Evolutionary conservation across 2,797 vertebrate genomes (phyloP).

Genomic region (Anguilla marmorata): DNA sequence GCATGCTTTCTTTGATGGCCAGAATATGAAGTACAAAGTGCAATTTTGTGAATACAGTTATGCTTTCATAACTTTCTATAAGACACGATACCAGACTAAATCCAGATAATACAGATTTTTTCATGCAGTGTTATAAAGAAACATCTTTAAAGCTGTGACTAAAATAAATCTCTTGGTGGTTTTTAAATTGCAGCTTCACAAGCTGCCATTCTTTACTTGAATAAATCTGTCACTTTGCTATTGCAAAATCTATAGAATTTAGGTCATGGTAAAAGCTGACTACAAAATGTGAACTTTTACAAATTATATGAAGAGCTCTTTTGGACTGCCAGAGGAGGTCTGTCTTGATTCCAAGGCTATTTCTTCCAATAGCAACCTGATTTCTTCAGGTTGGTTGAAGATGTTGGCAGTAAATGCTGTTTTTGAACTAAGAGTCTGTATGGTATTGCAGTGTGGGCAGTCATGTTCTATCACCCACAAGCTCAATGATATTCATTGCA

Average conservation of each 20-base stretch:
- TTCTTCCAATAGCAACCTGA: neutral
- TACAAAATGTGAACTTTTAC: conserved; percentile 35
- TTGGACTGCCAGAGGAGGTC: conserved; percentile 32
- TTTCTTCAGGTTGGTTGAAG: neutral
- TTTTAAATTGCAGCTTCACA: neutral
- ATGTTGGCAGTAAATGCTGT: neutral
- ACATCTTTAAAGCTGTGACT: neutral
- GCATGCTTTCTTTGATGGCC: neutral
- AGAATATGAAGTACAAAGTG: neutral
- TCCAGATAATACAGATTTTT: neutral
- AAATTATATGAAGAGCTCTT: neutral
- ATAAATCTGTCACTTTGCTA: conserved; percentile 35
- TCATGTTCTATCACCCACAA: neutral
- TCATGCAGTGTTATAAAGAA: neutral
- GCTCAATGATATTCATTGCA: neutral
- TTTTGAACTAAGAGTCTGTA: neutral
- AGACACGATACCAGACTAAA: neutral
- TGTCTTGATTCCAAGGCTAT: neutral
- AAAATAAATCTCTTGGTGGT: neutral
- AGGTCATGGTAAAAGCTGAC: conserved; percentile 46
- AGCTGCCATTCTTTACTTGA: conserved; percentile 25
- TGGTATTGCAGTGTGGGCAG: neutral
- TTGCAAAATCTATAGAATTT: conserved; percentile 33
- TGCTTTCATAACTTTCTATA: neutral
- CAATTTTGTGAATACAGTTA: neutral